Evolutionary conservation across 2,797 vertebrate species (phyloP).

Genomic region (Myotis myotis): DNA sequence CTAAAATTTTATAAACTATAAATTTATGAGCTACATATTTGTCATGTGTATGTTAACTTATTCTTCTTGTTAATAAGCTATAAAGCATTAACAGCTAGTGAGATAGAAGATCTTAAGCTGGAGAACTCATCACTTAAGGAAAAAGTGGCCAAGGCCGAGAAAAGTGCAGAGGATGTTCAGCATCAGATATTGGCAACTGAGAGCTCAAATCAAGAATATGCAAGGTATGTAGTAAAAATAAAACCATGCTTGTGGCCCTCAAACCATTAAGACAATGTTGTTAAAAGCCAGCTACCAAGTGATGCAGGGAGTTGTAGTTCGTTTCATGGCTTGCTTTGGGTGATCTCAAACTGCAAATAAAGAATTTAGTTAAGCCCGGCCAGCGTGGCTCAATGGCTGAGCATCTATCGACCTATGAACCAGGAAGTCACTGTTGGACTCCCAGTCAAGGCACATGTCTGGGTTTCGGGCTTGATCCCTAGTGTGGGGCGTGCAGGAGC

Average conservation of each 20-base stretch:
- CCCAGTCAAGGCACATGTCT: too few relatives aligned
- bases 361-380: background rate
- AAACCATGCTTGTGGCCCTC: background rate
- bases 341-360: background rate
- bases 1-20: background rate
- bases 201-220: constrained; percentile 84
- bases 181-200: constrained; percentile 81
- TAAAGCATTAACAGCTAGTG: constrained; percentile 81
- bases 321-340: background rate
- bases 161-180: constrained; percentile 81
- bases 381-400: too few relatives aligned
- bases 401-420: too few relatives aligned
- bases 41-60: background rate
- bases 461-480: too few relatives aligned
- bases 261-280: background rate
- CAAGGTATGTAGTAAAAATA: constrained; percentile 82
- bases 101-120: constrained; percentile 78
- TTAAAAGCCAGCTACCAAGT: background rate
- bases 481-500: too few relatives aligned
- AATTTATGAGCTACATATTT: background rate
- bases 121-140: constrained; percentile 82
- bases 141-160: constrained; percentile 82
- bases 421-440: too few relatives aligned
- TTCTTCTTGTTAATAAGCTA: constrained; percentile 82
- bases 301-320: background rate